Conservation (phyloP, 2,888 invertebrate species). For the Sarcophaga rosellei region DNA sequence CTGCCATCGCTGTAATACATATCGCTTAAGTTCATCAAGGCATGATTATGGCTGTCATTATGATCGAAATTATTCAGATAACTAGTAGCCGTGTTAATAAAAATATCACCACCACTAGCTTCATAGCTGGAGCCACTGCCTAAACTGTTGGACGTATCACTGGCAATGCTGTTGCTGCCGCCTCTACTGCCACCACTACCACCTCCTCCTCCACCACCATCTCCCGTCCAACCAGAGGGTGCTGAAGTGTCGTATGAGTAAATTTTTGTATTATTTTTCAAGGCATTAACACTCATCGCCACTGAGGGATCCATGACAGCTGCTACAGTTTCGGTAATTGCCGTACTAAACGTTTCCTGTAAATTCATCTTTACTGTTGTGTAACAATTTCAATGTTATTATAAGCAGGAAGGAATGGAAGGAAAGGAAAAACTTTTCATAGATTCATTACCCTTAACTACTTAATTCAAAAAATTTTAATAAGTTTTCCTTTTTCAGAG, state of each 20-base stretch:
- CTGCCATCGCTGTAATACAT: constrained; percentile 68
- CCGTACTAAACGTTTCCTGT: constrained; percentile 33
- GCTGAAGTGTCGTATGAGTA: constrained; percentile 64
- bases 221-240: constrained; percentile 32
- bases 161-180: background rate
- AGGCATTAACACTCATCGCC: constrained; percentile 67
- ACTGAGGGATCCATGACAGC: constrained; percentile 71
- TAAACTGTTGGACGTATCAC: background rate
- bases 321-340: constrained; percentile 69
- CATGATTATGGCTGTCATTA: constrained; percentile 14
- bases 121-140: constrained; percentile 19
- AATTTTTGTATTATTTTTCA: constrained; percentile 37
- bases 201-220: constrained; percentile 41
- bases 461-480: background rate
- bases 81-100: constrained; percentile 56
- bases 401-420: background rate
- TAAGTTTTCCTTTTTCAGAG: background rate
- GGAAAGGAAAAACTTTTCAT: background rate
- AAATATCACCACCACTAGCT: constrained; percentile 27
- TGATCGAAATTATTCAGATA: constrained; percentile 18
- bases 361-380: constrained; percentile 48
- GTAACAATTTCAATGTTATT: background rate
- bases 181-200: background rate
- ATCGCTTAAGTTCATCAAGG: constrained; percentile 29
- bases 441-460: background rate